These are phyloP conservation scores for Abramis brama DNA, from an alignment of 2,113 vertebrate genomes.

Conservation along the genomic window DNA sequence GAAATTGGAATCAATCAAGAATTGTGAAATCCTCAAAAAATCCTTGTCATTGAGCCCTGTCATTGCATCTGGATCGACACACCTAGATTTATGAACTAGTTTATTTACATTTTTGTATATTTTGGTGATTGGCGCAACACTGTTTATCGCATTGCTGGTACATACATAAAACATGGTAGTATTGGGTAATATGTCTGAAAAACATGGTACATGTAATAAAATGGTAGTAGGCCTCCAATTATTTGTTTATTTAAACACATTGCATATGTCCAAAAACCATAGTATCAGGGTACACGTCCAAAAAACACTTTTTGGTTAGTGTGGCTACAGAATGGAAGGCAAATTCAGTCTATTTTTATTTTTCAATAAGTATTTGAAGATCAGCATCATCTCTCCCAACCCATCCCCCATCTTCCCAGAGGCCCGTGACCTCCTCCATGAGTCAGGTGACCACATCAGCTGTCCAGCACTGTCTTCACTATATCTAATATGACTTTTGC, in stretches of 20 bases:
- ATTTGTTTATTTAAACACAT: no score
- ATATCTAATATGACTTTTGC: background rate
- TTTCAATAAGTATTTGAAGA: slow-evolving; percentile 18
- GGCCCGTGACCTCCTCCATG: background rate
- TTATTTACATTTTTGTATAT: no score
- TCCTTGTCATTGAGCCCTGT: no score
- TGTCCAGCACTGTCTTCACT: background rate
- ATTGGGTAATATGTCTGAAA: background rate
- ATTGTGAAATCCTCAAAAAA: no score
- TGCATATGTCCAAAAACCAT: no score
- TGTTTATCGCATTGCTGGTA: no score
- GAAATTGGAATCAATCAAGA: no score
- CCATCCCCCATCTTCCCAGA: background rate
- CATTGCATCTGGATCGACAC: no score
- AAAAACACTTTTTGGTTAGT: background rate
- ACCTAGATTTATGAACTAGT: no score
- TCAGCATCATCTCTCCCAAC: background rate
- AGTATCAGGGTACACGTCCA: background rate
- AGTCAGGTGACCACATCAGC: slow-evolving; percentile 56
- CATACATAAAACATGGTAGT: background rate
- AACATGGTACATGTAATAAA: background rate
- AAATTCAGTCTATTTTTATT: background rate
- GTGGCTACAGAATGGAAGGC: background rate
- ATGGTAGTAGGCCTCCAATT: no score
- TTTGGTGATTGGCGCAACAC: no score